phyloP scores from a whole-genome alignment of 2,888 invertebrate genomes.

The Ptychoptera contaminata region DNA sequence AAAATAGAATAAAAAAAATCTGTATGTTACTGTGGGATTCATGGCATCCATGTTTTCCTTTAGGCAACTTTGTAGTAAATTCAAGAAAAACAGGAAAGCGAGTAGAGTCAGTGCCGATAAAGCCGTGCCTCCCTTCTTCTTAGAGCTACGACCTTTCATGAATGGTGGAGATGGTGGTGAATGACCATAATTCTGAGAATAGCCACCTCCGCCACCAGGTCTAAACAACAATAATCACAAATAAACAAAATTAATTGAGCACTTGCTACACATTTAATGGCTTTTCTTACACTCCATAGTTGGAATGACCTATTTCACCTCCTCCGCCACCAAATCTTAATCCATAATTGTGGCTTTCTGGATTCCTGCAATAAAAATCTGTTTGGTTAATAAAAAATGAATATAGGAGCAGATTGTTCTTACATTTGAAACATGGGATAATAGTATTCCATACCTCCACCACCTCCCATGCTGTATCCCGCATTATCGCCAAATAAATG shows the following conservation, averaged over 20 bases:
- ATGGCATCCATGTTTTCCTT: slow-evolving; percentile 49
- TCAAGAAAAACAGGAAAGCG: slow-evolving; percentile 71
- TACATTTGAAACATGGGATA: no score
- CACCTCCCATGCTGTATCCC: no score
- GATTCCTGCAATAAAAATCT: slow-evolving; percentile 3
- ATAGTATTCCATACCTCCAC: no score
- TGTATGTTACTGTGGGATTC: slow-evolving; percentile 34
- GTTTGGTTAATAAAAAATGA: no score
- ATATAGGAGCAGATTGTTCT: no score
- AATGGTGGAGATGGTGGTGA: slow-evolving; percentile 6
- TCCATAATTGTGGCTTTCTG: slow-evolving; percentile 7
- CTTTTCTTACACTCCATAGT: slow-evolving; percentile 8
- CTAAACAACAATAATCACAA: slow-evolving; percentile 1
- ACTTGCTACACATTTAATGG: slow-evolving; percentile 7
- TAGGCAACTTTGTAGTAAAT: slow-evolving; percentile 60
- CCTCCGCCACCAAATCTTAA: slow-evolving; percentile 7
- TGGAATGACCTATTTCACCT: slow-evolving; percentile 7
- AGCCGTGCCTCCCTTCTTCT: slow-evolving; percentile 34
- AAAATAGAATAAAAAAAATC: neutral
- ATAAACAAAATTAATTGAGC: slow-evolving; percentile 7
- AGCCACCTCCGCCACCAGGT: neutral
- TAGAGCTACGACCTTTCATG: slow-evolving; percentile 12
- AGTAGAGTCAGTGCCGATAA: slow-evolving; percentile 65
- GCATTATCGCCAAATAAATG: no score
- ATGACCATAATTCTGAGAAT: slow-evolving; percentile 5